Evolutionary conservation across 2,888 invertebrate species (phyloP).

Genomic region (Caenorhabditis wallacei): DNA sequence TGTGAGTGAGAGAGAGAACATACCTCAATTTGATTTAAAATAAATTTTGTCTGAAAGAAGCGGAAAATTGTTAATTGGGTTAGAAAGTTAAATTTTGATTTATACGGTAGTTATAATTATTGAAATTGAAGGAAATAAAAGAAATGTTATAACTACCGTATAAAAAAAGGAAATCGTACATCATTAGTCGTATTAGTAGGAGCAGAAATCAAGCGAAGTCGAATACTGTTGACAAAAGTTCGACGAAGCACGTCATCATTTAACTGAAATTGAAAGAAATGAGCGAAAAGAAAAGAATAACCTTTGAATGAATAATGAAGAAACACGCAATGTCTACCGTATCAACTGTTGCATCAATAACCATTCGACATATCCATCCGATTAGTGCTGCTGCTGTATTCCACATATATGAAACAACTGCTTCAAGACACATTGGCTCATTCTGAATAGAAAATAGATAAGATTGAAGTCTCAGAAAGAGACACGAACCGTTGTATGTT

Average conservation of each 20-base stretch:
- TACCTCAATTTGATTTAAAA: slow-evolving; percentile 31
- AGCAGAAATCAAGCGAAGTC: slow-evolving; percentile 20
- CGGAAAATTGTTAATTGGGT: slow-evolving; percentile 10
- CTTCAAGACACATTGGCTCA: slow-evolving; percentile 54
- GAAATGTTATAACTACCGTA: background rate
- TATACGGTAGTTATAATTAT: background rate
- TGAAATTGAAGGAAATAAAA: background rate
- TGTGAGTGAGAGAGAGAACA: background rate
- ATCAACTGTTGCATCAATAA: slow-evolving; percentile 72
- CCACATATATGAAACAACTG: slow-evolving; percentile 66
- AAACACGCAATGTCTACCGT: slow-evolving; percentile 56
- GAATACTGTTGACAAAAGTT: slow-evolving; percentile 51
- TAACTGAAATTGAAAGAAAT: slow-evolving; percentile 29
- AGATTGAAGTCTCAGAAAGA: background rate
- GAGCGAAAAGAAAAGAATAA: background rate
- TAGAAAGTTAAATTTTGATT: background rate
- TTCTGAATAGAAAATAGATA: slow-evolving; percentile 22
- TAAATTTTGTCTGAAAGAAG: slow-evolving; percentile 33
- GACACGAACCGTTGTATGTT: background rate
- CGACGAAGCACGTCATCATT: slow-evolving; percentile 59
- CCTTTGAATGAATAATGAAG: slow-evolving; percentile 22
- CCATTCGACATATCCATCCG: slow-evolving; percentile 73
- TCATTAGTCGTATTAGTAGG: slow-evolving; percentile 38
- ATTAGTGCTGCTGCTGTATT: slow-evolving; percentile 67
- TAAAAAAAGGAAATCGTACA: slow-evolving; percentile 22